phyloP scores from a whole-genome alignment of 1,140 invertebrate species.

The Aphidius gifuensis region DNA sequence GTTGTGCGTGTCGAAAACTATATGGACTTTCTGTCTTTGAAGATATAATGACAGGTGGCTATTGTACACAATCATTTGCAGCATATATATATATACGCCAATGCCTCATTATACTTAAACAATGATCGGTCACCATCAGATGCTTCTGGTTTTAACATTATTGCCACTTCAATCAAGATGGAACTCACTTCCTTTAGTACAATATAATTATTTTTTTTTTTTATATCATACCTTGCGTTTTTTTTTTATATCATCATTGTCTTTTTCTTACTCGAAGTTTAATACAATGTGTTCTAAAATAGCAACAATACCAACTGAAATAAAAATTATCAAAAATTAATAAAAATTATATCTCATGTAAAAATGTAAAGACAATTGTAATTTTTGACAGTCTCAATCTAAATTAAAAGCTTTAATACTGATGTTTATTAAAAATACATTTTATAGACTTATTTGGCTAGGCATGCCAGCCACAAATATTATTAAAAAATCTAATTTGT shows the following conservation, averaged over 20 bases:
- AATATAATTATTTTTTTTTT: slow-evolving; percentile 6
- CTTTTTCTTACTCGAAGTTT: neutral
- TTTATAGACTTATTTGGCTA: too few species aligned
- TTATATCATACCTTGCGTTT: neutral
- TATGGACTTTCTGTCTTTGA: slow-evolving; percentile 40
- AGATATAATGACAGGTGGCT: slow-evolving; percentile 37
- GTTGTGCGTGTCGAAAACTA: slow-evolving; percentile 15
- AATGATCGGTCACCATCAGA: slow-evolving; percentile 31
- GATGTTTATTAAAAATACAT: too few species aligned
- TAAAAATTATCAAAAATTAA: neutral
- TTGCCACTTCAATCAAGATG: slow-evolving; percentile 30
- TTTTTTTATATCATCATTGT: neutral
- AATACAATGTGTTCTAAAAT: neutral
- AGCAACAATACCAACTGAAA: too few species aligned
- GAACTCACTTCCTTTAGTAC: slow-evolving; percentile 19
- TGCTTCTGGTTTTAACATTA: slow-evolving; percentile 36
- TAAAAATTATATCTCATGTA: too few species aligned
- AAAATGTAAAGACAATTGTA: too few species aligned
- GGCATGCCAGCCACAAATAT: too few species aligned
- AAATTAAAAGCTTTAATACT: too few species aligned
- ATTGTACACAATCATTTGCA: slow-evolving; percentile 12
- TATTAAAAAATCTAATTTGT: too few species aligned
- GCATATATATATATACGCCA: slow-evolving; percentile 3
- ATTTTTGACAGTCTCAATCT: too few species aligned
- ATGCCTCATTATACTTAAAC: slow-evolving; percentile 35